phyloP scores from a whole-genome alignment of 1,140 invertebrate genomes.

The Neotoxoptera formosana region DNA sequence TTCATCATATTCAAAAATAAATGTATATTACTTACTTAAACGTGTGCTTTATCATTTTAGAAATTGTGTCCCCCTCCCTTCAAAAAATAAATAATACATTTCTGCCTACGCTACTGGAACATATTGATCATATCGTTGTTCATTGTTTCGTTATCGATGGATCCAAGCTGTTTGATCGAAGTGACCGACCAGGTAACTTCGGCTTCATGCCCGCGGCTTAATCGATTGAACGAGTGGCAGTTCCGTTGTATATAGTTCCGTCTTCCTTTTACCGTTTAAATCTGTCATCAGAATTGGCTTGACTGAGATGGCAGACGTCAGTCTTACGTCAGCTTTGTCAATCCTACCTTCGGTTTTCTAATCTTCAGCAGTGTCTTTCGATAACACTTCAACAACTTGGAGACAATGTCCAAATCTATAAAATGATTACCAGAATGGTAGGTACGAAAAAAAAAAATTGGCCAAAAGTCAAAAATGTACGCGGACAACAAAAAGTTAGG shows the following conservation, averaged over 20 bases:
- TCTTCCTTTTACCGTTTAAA: not conserved
- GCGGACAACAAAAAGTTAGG: not conserved
- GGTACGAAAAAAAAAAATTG: not conserved
- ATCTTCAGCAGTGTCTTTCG: not conserved
- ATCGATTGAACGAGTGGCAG: not conserved
- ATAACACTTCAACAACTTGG: not conserved
- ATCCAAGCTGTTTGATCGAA: not conserved
- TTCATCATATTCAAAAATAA: too few species aligned
- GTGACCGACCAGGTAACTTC: too few species aligned
- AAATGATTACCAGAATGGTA: not conserved
- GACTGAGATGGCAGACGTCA: not conserved
- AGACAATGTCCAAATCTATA: not conserved
- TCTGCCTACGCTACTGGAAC: too few species aligned
- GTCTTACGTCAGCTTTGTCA: not conserved
- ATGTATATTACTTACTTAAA: too few species aligned
- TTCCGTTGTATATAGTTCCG: not conserved
- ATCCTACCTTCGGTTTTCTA: not conserved
- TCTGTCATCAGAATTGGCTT: not conserved
- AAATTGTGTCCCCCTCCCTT: too few species aligned
- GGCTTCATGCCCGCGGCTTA: not conserved
- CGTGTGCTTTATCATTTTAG: too few species aligned
- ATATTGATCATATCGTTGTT: too few species aligned
- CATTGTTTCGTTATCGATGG: too few species aligned
- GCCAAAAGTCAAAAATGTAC: not conserved
- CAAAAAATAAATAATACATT: too few species aligned